Evolutionary conservation across 2,888 invertebrate species (phyloP).

Genomic region (Polietes domitor): DNA sequence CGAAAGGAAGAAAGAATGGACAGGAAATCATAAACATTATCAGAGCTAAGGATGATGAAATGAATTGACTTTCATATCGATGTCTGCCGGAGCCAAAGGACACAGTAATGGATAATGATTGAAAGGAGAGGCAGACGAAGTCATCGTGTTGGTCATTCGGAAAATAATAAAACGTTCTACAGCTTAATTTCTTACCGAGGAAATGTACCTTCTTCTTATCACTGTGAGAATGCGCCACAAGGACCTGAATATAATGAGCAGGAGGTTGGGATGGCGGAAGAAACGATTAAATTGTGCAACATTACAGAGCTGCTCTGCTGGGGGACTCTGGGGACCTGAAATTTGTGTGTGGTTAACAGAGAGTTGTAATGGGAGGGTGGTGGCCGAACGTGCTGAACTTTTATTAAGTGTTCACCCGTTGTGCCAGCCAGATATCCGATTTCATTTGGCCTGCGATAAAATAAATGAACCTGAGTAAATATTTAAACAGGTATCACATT

Average conservation of each 20-base stretch:
- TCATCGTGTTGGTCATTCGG: conserved; percentile 50
- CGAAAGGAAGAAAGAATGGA: not conserved
- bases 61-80: conserved; percentile 47
- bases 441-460: conserved; percentile 48
- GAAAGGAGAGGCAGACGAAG: not conserved
- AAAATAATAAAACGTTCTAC: conserved; percentile 48
- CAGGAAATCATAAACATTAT: conserved; percentile 18
- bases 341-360: conserved; percentile 62
- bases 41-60: conserved; percentile 46
- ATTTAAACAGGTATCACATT: conserved; percentile 61
- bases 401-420: conserved; percentile 53
- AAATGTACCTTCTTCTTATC: conserved; percentile 45
- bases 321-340: conserved; percentile 57
- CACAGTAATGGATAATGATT: not conserved
- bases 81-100: conserved; percentile 7
- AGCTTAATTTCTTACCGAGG: conserved; percentile 56
- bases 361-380: conserved; percentile 11
- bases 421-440: conserved; percentile 51
- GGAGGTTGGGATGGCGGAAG: not conserved
- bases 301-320: conserved; percentile 58
- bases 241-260: not conserved
- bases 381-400: conserved; percentile 42
- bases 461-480: conserved; percentile 51
- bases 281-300: conserved; percentile 63
- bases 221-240: not conserved